Evolutionary conservation across 2,888 invertebrate genomes (phyloP).

Genomic region (Zaprionus bogoriensis): DNA sequence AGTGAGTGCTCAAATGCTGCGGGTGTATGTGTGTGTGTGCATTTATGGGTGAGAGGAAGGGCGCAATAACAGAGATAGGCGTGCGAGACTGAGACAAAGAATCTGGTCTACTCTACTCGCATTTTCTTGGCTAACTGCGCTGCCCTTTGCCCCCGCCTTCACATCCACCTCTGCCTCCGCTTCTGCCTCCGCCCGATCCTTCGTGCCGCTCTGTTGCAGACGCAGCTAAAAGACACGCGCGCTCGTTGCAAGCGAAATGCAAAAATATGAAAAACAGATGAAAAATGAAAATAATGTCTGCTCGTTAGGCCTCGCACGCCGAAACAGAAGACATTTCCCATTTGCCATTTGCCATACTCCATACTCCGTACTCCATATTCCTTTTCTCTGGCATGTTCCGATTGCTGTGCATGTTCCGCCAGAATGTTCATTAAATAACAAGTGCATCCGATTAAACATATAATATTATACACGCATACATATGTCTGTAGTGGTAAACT

Average conservation of each 20-base stretch:
- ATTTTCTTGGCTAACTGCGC: constrained; percentile 45
- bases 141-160: constrained; percentile 9
- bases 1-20: background rate
- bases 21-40: background rate
- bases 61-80: constrained; percentile 1
- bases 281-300: constrained; percentile 25
- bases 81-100: constrained; percentile 37
- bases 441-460: too few species aligned
- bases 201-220: constrained; percentile 13
- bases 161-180: background rate
- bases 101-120: constrained; percentile 20
- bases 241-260: constrained; percentile 13
- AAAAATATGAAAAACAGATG: constrained; percentile 24
- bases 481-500: too few species aligned
- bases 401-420: background rate
- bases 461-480: too few species aligned
- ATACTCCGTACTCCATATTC: too few species aligned
- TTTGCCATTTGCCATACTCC: background rate
- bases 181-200: background rate
- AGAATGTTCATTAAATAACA: constrained; percentile 6
- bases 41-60: background rate
- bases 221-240: constrained; percentile 21
- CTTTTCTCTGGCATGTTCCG: background rate
- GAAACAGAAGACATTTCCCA: constrained; percentile 8
- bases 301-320: constrained; percentile 38